phyloP scores from a whole-genome alignment of 2,888 invertebrate species.

The Cataglyphis livida region DNA sequence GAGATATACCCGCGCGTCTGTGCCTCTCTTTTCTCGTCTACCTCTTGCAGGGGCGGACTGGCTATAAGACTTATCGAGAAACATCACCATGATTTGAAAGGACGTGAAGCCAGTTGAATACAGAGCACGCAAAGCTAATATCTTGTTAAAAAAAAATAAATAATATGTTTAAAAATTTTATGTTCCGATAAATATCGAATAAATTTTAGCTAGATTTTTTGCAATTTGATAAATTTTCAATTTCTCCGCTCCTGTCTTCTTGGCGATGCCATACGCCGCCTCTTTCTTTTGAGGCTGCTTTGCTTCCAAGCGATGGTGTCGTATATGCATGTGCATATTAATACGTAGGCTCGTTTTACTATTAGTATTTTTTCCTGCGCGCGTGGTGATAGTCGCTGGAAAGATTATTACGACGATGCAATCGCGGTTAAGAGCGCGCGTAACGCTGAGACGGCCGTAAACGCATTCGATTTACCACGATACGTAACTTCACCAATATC shows the following conservation, averaged over 20 bases:
- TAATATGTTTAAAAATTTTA: not conserved
- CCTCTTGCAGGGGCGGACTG: constrained; percentile 28
- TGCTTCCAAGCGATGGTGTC: constrained; percentile 33
- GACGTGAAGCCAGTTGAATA: not conserved
- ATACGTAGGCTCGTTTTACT: constrained; percentile 50
- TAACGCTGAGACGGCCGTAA: constrained; percentile 23
- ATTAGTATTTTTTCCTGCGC: constrained; percentile 40
- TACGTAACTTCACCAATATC: constrained; percentile 10
- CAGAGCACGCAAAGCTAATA: not conserved
- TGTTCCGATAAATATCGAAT: not conserved
- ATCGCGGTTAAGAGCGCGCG: not conserved
- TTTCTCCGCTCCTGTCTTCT: constrained; percentile 30
- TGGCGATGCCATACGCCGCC: constrained; percentile 13
- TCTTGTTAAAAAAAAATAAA: not conserved
- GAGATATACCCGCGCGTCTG: constrained; percentile 37
- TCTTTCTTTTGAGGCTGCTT: constrained; percentile 18
- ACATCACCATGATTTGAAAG: not conserved
- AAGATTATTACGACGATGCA: constrained; percentile 35
- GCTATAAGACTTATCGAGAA: not conserved
- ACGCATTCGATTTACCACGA: constrained; percentile 33
- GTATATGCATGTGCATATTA: constrained; percentile 39
- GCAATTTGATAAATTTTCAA: not conserved
- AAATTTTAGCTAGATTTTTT: not conserved
- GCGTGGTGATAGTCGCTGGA: constrained; percentile 24
- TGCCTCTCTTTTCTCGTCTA: constrained; percentile 41